A percentile compares a stretch with the other conserved stretches of the same genome.
These are phyloP conservation scores for Drosophila vallismaia DNA, from an alignment of 2,888 invertebrate genomes.

Conservation along the genomic window DNA sequence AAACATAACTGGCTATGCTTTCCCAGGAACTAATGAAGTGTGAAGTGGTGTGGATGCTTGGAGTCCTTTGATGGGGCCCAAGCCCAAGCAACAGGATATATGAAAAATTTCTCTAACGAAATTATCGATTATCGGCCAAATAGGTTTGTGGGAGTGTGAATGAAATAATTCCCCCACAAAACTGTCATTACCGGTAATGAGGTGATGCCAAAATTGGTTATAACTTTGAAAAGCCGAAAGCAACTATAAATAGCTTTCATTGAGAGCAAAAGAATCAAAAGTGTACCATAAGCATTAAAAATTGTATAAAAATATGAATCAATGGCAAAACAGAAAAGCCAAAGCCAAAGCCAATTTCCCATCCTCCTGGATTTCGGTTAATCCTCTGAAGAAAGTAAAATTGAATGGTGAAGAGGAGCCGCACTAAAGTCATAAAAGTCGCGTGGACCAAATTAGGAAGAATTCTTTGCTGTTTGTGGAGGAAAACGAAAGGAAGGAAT, in stretches of 20 bases:
- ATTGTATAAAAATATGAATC: constrained; percentile 44
- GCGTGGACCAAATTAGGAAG: constrained; percentile 76
- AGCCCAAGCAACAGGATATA: neutral
- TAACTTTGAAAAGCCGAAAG: neutral
- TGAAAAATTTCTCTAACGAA: constrained; percentile 27
- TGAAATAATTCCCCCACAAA: neutral
- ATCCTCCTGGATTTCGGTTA: constrained; percentile 14
- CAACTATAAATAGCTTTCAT: constrained; percentile 37
- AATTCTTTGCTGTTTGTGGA: constrained; percentile 45
- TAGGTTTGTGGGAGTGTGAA: neutral
- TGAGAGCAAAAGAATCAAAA: constrained; percentile 5
- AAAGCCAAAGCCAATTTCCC: constrained; percentile 27
- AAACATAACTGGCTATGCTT: constrained; percentile 32
- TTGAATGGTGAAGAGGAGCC: constrained; percentile 54
- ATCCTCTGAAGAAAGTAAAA: constrained; percentile 60
- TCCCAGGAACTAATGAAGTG: constrained; percentile 61
- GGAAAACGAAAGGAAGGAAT: constrained; percentile 22
- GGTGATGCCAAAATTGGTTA: constrained; percentile 10
- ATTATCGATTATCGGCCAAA: constrained; percentile 56
- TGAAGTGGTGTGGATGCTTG: constrained; percentile 71
- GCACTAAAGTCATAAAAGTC: constrained; percentile 80
- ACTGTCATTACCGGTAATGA: constrained; percentile 3
- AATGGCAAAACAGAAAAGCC: constrained; percentile 35
- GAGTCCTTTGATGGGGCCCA: constrained; percentile 68
- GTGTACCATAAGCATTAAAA: constrained; percentile 38